These are phyloP conservation scores for Flabesymbios commensalis DNA, from an alignment of 2,888 invertebrate species.

Conservation along the genomic window DNA sequence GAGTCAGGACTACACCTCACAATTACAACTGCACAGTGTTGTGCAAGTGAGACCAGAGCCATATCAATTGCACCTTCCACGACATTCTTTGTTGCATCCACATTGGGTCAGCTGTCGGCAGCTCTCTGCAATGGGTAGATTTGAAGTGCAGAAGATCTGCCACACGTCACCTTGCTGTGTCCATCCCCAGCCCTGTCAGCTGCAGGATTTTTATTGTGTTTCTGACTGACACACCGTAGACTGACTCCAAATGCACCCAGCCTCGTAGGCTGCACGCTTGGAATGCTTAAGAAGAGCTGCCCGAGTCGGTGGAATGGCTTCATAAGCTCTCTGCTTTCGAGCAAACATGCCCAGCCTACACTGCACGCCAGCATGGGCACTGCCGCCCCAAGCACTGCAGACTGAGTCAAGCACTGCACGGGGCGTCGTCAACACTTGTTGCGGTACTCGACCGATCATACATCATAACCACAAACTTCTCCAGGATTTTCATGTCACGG, in stretches of 20 bases:
- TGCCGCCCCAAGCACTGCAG: too few species aligned
- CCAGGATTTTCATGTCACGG: slow-evolving; percentile 22
- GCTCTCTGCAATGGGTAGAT: not conserved
- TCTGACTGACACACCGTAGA: not conserved
- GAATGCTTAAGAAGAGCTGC: slow-evolving; percentile 23
- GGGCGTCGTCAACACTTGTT: slow-evolving; percentile 28
- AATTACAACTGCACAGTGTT: slow-evolving; percentile 1
- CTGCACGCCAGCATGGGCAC: too few species aligned
- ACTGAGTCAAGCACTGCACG: too few species aligned
- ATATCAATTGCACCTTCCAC: not conserved
- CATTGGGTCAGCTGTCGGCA: not conserved
- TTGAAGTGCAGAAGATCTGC: not conserved
- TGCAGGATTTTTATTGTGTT: not conserved
- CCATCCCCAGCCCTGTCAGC: slow-evolving; percentile 8
- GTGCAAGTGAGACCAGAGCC: not conserved
- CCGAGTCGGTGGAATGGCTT: slow-evolving; percentile 24
- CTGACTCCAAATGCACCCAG: slow-evolving; percentile 25
- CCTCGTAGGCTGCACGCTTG: slow-evolving; percentile 32
- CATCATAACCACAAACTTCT: slow-evolving; percentile 34
- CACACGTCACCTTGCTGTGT: not conserved
- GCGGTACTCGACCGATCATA: slow-evolving; percentile 33
- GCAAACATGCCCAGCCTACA: slow-evolving; percentile 36
- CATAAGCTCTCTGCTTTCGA: slow-evolving; percentile 34
- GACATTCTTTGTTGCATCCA: not conserved
- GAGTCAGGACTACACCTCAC: too few species aligned